Base-by-base conservation (phyloP, 2,797 vertebrate species). In the Peromyscus eremicus region DNA sequence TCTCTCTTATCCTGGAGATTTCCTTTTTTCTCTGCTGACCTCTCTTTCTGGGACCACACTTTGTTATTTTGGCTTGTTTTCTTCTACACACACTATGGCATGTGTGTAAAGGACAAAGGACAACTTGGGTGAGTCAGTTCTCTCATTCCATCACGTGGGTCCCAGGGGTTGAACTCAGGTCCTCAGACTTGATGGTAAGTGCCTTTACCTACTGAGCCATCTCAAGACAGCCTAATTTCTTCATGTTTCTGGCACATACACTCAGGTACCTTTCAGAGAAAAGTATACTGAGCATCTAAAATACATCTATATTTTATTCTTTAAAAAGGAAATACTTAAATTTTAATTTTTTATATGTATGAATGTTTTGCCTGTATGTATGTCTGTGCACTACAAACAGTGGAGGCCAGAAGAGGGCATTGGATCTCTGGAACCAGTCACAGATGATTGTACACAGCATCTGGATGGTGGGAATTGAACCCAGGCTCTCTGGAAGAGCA, bases 261-360 rank as follows among this genome's bases (percentile, higher is more conserved):
- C 14, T 84, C 71, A 12, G 71, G 11, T 49, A 64, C 13, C 40
- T 90, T 82, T 62, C 52, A n/a, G 52, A 92, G 68, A 71, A 76
- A 23, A 13, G 11, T 76, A 32, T 7, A 66, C 5, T 11, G 8
- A 70, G 43, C 11, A 79, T 77, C 14, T 80, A 91, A 91, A 71
- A 85, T 64, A 88, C 29, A 57, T 77, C 16, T 94, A 85, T 83
- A 91, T 82, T 92, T 40, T 91, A 93, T 10, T 64, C 6, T 81
- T 16, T 64, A 32, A 46, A 43, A 34, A 9, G 17, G 73, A 76
- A 46, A 46, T 6, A 29, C 4, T 77, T 32, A 77, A 4, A 49
- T 17, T 32, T 75, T 55, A 55, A 17, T 55, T 55, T 17, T 55
- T 52, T 79, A 34, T 55, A 34, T 52, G 32, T 34, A 49, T n/a